A percentile compares a stretch with the other conserved stretches of the same genome.
Evolutionary conservation across 2,888 invertebrate species (phyloP).

Genomic region (Nomada ruficornis): DNA sequence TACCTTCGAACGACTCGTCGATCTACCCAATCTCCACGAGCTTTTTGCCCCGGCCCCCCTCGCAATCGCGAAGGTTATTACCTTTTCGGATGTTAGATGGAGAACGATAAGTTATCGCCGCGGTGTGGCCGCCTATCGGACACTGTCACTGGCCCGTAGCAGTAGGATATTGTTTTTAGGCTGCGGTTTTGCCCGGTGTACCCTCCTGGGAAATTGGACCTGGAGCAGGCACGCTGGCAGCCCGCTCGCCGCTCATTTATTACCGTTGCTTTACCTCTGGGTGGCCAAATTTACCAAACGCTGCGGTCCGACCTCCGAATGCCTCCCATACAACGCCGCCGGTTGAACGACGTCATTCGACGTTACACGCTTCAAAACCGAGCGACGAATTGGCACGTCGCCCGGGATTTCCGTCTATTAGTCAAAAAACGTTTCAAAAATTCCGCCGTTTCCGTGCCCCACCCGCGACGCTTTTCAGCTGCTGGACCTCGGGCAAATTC

Average conservation of each 20-base stretch:
- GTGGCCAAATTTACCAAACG: constrained; percentile 80
- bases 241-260: constrained; percentile 81
- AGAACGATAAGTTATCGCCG: constrained; percentile 70
- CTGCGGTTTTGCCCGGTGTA: constrained; percentile 79
- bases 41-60: constrained; percentile 51
- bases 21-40: constrained; percentile 57
- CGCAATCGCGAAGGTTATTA: constrained; percentile 61
- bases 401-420: constrained; percentile 54
- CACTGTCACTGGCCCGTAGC: constrained; percentile 73
- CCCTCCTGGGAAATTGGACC: constrained; percentile 81
- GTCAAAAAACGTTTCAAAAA: constrained; percentile 68
- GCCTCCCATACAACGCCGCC: constrained; percentile 54
- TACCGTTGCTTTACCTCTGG: constrained; percentile 81
- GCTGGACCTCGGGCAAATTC: constrained; percentile 17
- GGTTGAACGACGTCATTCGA: constrained; percentile 71
- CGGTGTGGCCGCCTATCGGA: constrained; percentile 73
- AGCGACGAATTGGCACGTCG: constrained; percentile 73
- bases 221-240: constrained; percentile 75
- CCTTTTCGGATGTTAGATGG: constrained; percentile 68
- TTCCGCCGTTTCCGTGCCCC: constrained; percentile 12
- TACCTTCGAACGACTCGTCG: constrained; percentile 25
- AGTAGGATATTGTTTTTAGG: constrained; percentile 82
- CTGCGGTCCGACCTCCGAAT: constrained; percentile 69
- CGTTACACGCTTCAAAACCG: constrained; percentile 71
- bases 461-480: constrained; percentile 25